Percentiles rank a stretch among this genome's conserved stretches.
Evolutionary conservation across 1,140 invertebrate genomes (phyloP).

Genomic region (Ruditapes philippinarum): DNA sequence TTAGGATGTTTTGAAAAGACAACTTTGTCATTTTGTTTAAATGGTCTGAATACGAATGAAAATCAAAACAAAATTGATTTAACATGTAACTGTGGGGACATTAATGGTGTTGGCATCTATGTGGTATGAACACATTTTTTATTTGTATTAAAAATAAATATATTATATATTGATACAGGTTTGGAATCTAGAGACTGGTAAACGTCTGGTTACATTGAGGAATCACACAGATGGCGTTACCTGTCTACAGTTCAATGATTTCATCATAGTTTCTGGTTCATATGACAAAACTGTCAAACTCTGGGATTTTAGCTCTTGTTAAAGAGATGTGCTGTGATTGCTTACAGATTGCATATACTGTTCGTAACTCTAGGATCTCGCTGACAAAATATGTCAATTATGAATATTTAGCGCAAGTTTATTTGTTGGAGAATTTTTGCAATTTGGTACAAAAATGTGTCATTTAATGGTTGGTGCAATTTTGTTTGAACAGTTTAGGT

Average conservation of each 20-base stretch:
- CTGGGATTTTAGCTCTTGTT: constrained; percentile 89
- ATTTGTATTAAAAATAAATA: no score
- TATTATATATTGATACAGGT: no score
- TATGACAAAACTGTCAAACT: constrained; percentile 89
- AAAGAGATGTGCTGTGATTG: background rate
- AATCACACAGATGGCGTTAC: constrained; percentile 89
- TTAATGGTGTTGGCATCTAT: no score
- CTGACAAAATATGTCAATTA: background rate
- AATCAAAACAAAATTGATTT: no score
- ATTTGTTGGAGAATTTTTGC: background rate
- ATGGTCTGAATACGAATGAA: no score
- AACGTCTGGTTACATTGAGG: constrained; percentile 87
- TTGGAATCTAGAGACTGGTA: constrained; percentile 88
- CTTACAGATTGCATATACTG: background rate
- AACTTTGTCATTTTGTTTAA: no score
- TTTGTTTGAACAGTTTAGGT: no score
- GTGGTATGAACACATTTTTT: no score
- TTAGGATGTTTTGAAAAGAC: no score
- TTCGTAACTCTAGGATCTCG: background rate
- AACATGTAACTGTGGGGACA: no score
- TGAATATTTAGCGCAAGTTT: background rate
- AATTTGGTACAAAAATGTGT: background rate
- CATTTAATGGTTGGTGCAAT: background rate
- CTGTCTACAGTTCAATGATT: constrained; percentile 88
- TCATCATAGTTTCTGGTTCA: constrained; percentile 88